These are phyloP conservation scores for Harpalus rubripes DNA, from an alignment of 2,888 invertebrate genomes.

Conservation along the genomic window DNA sequence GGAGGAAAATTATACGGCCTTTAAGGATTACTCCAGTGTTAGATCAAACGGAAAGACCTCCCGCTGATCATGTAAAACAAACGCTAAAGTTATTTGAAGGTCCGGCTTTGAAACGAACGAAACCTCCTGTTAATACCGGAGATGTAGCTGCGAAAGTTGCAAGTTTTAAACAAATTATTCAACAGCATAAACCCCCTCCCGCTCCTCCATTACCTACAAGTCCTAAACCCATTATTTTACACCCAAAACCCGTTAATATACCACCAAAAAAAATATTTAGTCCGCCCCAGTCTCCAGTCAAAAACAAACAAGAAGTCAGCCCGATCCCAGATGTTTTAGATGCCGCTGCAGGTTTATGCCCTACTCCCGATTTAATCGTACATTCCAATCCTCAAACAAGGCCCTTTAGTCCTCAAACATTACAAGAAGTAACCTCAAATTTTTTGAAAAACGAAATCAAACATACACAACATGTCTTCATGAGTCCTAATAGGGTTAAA, in stretches of 20 bases:
- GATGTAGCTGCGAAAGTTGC: conserved; percentile 84
- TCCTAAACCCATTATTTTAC: conserved; percentile 75
- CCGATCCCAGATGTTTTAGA: conserved; percentile 76
- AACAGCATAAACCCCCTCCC: conserved; percentile 76
- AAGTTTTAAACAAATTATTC: conserved; percentile 82
- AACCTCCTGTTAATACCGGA: conserved; percentile 79
- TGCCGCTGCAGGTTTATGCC: conserved; percentile 71
- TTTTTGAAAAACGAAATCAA: conserved; percentile 47
- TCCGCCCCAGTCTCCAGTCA: conserved; percentile 30
- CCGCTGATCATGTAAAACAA: conserved; percentile 92
- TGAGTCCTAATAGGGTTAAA: neutral
- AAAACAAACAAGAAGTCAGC: conserved; percentile 70
- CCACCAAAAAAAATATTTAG: conserved; percentile 22
- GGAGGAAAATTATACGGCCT: conserved; percentile 77
- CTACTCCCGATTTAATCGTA: conserved; percentile 79
- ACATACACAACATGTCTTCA: conserved; percentile 7
- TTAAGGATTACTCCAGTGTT: conserved; percentile 83
- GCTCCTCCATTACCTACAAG: conserved; percentile 68
- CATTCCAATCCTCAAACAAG: conserved; percentile 73
- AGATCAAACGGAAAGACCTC: conserved; percentile 89
- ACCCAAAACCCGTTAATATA: conserved; percentile 34
- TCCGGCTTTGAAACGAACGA: conserved; percentile 80
- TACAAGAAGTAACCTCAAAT: conserved; percentile 66
- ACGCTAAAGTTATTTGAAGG: conserved; percentile 91
- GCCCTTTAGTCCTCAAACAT: conserved; percentile 60